phyloP scores from a whole-genome alignment of 2,888 invertebrate genomes.

The Pachycephus smyrnensis region DNA sequence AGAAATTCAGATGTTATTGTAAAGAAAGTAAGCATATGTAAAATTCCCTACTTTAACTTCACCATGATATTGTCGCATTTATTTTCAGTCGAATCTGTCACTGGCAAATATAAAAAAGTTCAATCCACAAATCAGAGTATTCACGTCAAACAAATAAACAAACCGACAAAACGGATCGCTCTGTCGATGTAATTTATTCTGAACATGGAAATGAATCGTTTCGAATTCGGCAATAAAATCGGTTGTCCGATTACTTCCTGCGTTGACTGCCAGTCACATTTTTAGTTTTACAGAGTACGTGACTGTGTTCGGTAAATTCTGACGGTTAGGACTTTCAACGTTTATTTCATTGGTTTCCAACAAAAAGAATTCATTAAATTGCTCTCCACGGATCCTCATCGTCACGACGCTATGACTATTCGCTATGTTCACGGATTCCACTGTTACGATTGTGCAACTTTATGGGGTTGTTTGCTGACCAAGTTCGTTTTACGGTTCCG shows the following conservation, averaged over 20 bases:
- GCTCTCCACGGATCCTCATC: not conserved
- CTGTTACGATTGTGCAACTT: not conserved
- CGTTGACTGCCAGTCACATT: not conserved
- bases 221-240: not conserved
- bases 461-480: not conserved
- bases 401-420: not conserved
- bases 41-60: not conserved
- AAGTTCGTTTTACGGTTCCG: not conserved
- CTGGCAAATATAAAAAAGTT: not conserved
- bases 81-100: not conserved
- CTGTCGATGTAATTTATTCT: not conserved
- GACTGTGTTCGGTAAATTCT: not conserved
- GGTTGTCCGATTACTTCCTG: not conserved
- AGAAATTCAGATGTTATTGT: not conserved
- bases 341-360: not conserved
- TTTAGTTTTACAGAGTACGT: not conserved
- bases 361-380: not conserved
- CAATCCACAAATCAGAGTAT: not conserved
- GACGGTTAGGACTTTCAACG: not conserved
- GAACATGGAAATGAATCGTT: not conserved
- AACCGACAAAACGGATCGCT: no score
- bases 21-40: not conserved
- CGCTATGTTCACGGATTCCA: not conserved
- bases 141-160: not conserved
- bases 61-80: not conserved